Conservation (phyloP, 2,113 vertebrate species). For the Percina caprodes region DNA sequence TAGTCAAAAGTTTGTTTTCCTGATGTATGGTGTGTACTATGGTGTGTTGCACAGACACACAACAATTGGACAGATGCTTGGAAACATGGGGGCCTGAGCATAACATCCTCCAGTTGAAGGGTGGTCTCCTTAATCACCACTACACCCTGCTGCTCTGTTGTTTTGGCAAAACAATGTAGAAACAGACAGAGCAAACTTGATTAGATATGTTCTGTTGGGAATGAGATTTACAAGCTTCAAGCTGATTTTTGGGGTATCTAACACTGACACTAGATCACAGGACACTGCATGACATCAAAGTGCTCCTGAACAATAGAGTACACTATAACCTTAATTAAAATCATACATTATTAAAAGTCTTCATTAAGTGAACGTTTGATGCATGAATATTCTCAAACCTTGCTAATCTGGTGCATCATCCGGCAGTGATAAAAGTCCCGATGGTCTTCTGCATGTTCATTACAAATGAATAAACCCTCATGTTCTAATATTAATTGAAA, state of each 20-base stretch:
- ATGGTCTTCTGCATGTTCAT: too few species aligned
- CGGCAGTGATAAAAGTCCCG: too few species aligned
- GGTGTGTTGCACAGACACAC: slow-evolving; percentile 25
- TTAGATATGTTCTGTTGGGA: slow-evolving; percentile 60
- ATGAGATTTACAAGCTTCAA: slow-evolving; percentile 38
- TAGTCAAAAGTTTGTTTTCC: neutral
- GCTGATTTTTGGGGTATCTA: slow-evolving; percentile 8
- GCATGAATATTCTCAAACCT: too few species aligned
- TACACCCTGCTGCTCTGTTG: slow-evolving; percentile 62
- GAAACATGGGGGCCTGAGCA: slow-evolving; percentile 56
- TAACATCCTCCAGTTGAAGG: slow-evolving; percentile 58
- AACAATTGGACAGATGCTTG: slow-evolving; percentile 61
- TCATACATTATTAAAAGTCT: neutral
- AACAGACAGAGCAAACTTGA: slow-evolving; percentile 58
- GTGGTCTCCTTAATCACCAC: slow-evolving; percentile 70
- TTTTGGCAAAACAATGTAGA: slow-evolving; percentile 55
- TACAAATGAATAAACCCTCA: too few species aligned
- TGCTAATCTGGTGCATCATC: too few species aligned
- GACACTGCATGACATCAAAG: slow-evolving; percentile 5
- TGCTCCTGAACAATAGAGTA: neutral
- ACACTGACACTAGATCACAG: slow-evolving; percentile 18
- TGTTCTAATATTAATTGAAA: too few species aligned
- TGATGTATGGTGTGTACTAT: neutral
- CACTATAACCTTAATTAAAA: too few species aligned
- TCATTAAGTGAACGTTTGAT: neutral